Evolutionary conservation across 2,888 invertebrate genomes (phyloP), one percentile per base, ranked within the genome.

Genomic region (Callinectes sapidus): DNA sequence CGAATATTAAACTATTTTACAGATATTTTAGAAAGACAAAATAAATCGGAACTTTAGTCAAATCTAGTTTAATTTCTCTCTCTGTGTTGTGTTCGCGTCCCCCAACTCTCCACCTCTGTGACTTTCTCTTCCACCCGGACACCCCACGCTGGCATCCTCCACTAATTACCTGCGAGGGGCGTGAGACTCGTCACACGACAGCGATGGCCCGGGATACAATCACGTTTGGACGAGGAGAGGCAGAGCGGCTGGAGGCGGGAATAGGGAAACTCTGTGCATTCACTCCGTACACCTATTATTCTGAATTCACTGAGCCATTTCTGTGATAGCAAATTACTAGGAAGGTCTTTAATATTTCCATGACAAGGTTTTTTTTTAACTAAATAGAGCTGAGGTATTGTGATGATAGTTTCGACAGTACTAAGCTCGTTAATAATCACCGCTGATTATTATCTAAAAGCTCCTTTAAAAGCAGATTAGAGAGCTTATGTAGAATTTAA

Each of bases 391-490:
- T 23, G 23, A 61, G 6, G 23, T 71, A 13, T 13, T 8, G 28
- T 71, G 71, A 71, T 71, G 28, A 10, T 28, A 71, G n/a, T 13
- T 71, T n/a, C 18, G 81, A 35, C 14, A 81, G 35, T 35, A 35
- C 35, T 81, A 81, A 35, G 81, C 81, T 35, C 35, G 35, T 35
- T 18, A 35, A 32, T 35, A 35, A 81, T 32, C 13, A 18, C 81
- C 35, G 8, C 81, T 32, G 81, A 81, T 35, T 81, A 32, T 87
- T 28, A n/a, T 87, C 18, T 54, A 87, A 87, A 28, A 87, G 54
- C 89, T 71, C n/a, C 39, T 42, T 66, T 42, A 89, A 89, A 89
- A 89, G 35, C 66, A 66, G 89, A 89, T 89, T 10, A 89, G 71
- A 39, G 42, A 35, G 39, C 18, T 71, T 89, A 48, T 48, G 48